Conservation (phyloP, 2,888 invertebrate genomes). For the Carcina quercana region DNA sequence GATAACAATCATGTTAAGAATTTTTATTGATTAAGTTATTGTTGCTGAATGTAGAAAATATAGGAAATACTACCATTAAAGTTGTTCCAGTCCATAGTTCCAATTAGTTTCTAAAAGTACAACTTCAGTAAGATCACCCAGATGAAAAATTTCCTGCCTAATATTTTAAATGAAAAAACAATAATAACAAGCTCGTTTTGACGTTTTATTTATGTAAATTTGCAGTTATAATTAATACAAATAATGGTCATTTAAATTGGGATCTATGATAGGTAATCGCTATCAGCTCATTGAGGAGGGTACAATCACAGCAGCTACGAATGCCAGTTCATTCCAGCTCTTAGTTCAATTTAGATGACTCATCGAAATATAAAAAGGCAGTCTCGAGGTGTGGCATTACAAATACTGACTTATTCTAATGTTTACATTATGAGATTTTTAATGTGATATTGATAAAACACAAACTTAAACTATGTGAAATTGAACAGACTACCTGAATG, state of each 20-base stretch:
- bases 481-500: constrained; percentile 60
- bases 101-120: too few relatives aligned
- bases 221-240: constrained; percentile 75
- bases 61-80: too few relatives aligned
- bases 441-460: constrained; percentile 69
- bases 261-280: constrained; percentile 65
- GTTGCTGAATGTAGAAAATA: too few relatives aligned
- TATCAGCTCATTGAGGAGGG: constrained; percentile 56
- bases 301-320: constrained; percentile 46
- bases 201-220: constrained; percentile 75
- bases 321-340: constrained; percentile 44
- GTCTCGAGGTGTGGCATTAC: constrained; percentile 72
- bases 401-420: constrained; percentile 71
- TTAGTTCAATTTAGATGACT: constrained; percentile 60
- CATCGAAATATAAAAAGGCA: constrained; percentile 71
- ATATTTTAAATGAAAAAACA: constrained; percentile 30
- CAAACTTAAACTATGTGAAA: constrained; percentile 70
- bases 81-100: too few relatives aligned
- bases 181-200: constrained; percentile 66
- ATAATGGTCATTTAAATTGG: constrained; percentile 72
- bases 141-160: too few relatives aligned
- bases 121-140: too few relatives aligned
- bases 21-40: too few relatives aligned
- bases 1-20: too few relatives aligned
- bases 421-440: constrained; percentile 71